phyloP scores from a whole-genome alignment of 2,797 vertebrate genomes.

The Pitangus sulphuratus region DNA sequence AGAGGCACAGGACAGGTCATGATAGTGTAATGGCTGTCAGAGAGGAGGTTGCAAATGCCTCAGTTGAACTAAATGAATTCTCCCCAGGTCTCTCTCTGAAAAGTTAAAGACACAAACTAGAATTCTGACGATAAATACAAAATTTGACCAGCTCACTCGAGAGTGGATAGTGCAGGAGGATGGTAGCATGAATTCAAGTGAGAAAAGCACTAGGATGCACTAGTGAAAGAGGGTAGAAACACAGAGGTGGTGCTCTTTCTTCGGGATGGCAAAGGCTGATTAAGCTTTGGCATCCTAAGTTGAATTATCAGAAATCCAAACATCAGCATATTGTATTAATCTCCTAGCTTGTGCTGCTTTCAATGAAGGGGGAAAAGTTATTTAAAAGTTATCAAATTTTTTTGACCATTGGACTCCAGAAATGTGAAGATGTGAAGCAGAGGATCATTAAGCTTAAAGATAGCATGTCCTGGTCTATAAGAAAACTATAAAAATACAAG shows the following conservation, averaged over 20 bases:
- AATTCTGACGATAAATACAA: constrained; percentile 7
- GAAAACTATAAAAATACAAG: background rate
- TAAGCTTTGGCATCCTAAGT: background rate
- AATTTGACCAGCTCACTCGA: background rate
- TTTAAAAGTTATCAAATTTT: background rate
- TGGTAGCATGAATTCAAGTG: background rate
- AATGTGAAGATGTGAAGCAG: background rate
- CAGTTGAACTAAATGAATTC: constrained; percentile 32
- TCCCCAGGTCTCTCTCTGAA: background rate
- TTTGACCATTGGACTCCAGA: background rate
- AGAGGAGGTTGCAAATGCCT: background rate
- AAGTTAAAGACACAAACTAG: background rate
- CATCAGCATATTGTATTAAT: background rate
- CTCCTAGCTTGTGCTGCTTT: background rate
- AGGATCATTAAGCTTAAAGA: background rate
- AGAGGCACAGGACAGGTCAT: constrained; percentile 4
- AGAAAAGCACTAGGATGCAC: background rate
- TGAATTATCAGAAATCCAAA: constrained; percentile 36
- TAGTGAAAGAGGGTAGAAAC: background rate
- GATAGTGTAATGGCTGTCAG: constrained; percentile 5
- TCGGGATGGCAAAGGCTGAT: background rate
- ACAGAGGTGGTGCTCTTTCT: background rate
- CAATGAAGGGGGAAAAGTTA: background rate
- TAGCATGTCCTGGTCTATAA: background rate
- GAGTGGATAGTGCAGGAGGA: background rate